Percentiles rank a stretch among this genome's conserved stretches.
phyloP scores from a whole-genome alignment of 1,140 invertebrate species.

The Sycobia sp. region DNA sequence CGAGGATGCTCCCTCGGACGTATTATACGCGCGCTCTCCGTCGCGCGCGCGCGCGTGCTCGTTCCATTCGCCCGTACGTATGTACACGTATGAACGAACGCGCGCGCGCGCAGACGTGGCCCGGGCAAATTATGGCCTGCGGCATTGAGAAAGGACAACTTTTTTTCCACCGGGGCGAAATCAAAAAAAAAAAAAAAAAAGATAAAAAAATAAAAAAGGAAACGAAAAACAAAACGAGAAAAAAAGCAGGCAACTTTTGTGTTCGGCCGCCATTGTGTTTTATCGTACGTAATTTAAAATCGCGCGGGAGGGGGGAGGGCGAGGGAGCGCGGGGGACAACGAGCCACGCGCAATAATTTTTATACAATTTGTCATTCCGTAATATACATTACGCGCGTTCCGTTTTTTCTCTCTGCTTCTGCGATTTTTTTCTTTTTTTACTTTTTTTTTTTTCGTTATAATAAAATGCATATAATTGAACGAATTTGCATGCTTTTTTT shows the following conservation, averaged over 20 bases:
- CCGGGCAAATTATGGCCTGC: slow-evolving; percentile 31
- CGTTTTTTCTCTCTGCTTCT: not conserved
- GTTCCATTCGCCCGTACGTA: slow-evolving; percentile 23
- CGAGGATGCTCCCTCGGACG: slow-evolving; percentile 39
- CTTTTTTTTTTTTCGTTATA: slow-evolving; percentile 4
- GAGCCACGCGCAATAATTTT: slow-evolving; percentile 34
- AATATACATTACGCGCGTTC: slow-evolving; percentile 31
- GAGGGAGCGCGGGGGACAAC: too few species aligned
- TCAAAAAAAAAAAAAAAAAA: too few species aligned
- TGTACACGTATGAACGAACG: too few species aligned
- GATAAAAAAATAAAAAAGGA: too few species aligned
- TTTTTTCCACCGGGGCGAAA: slow-evolving; percentile 10
- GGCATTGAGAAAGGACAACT: slow-evolving; percentile 15
- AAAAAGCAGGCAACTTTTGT: slow-evolving; percentile 32
- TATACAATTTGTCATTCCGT: slow-evolving; percentile 35
- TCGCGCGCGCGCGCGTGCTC: too few species aligned
- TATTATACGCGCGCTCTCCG: slow-evolving; percentile 18
- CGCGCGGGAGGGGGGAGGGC: slow-evolving; percentile 23
- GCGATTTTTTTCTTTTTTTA: too few species aligned
- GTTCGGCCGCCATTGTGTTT: slow-evolving; percentile 33
- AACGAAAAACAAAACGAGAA: too few species aligned
- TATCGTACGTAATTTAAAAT: slow-evolving; percentile 37
- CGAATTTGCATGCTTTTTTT: slow-evolving; percentile 31
- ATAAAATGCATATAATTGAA: slow-evolving; percentile 34
- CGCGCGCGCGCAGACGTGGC: too few species aligned